Evolutionary conservation across 2,797 vertebrate species (phyloP).

Genomic region (Pangasius krempfi): DNA sequence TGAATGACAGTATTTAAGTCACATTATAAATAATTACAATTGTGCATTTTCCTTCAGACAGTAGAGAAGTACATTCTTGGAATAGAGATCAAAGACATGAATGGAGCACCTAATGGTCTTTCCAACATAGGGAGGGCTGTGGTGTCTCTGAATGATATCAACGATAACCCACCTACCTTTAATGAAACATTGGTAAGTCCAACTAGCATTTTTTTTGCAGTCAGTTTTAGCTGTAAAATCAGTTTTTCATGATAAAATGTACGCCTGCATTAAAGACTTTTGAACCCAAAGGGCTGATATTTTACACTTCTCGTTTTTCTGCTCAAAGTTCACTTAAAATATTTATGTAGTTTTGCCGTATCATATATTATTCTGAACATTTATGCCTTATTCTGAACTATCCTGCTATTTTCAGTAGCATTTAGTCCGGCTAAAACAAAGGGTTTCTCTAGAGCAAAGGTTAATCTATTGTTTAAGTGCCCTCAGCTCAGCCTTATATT

Average conservation of each 20-base stretch:
- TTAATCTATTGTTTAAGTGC: neutral
- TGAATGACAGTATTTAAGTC: neutral
- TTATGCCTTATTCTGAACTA: neutral
- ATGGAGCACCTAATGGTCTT: slow-evolving; percentile 72
- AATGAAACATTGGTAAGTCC: slow-evolving; percentile 71
- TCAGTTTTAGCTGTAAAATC: neutral
- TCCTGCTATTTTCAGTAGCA: neutral
- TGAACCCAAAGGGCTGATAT: neutral
- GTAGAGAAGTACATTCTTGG: slow-evolving; percentile 69
- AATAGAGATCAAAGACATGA: slow-evolving; percentile 83
- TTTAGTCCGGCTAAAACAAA: neutral
- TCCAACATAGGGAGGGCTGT: slow-evolving; percentile 71
- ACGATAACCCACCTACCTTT: slow-evolving; percentile 81
- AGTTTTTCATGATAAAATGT: neutral
- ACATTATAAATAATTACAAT: neutral
- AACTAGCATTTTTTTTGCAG: neutral
- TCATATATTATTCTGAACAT: neutral
- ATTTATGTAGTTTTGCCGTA: neutral
- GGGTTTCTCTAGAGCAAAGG: neutral
- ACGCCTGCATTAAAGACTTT: neutral
- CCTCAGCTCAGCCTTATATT: neutral
- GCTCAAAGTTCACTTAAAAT: neutral
- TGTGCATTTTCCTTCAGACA: slow-evolving; percentile 65
- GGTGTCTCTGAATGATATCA: slow-evolving; percentile 75
- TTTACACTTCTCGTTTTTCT: neutral